Base-by-base conservation (phyloP, 2,113 vertebrate species). In the Amphiprion percula region DNA sequence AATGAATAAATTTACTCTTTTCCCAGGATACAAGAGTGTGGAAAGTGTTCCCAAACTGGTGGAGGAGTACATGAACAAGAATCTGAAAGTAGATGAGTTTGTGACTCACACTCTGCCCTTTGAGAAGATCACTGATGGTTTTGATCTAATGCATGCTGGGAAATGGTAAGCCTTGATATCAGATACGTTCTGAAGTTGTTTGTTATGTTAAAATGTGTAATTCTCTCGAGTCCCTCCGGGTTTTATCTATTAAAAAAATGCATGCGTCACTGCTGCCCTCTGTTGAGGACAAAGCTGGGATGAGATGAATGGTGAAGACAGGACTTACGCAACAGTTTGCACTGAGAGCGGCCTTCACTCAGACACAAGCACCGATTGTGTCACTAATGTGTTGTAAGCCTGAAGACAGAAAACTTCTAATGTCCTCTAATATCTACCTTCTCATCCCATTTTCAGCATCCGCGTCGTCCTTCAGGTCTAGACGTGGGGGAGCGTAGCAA, bases 11-110 rank as follows among this genome's bases (percentile, higher is more conserved):
- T 14, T 15, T 44, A 4, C 7, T 52, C 17, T 53, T 26, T 1
- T 0, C 4, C 28, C 77, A 93, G 89, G 93, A 0, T 95, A 94
- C 92, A 95, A 94, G 85, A 94, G 91, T 78, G 93, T 94, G 63
- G 92, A 86, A 46, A 96, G 92, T 4, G 91, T 97, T 37, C 96
- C 97, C 37, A 96, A 95, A 83, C 90, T 98, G 68, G 96, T 98
- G 82, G 92, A 93, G 14, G 96, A 97, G 74, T 98, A 96, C 80
- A 94, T 96, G 95, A 94, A 73, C 30, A 96, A 96, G 81, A 98
- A 95, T 60, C 88, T 98, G 90, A 95, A 94, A 91, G 94, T 97
- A 87, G 96, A 98, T 49, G 93, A 96, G 77, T 96, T 98, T 92
- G 95, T 98, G 73, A 97, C 95, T 4, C 95, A 97, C 91, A 96